Evolutionary conservation across 2,888 invertebrate genomes (phyloP), one percentile per base, ranked within the genome.

Genomic region (Andrena camellia): DNA sequence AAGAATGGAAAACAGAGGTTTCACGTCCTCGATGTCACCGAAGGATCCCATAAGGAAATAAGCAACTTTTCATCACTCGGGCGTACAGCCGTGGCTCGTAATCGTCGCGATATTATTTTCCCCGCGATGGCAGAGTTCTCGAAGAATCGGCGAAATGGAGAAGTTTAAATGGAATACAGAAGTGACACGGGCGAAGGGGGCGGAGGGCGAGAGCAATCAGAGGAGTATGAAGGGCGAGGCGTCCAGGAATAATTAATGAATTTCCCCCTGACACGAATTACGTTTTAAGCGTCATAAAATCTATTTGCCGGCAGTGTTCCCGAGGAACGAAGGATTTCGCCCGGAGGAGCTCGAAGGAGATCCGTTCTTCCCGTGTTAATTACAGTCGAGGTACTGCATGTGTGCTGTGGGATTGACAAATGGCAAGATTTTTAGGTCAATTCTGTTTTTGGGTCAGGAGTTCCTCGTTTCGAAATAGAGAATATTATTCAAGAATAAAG

Each of bases 201-300:
- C 23, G 62, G 69, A 72, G 72, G 60, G 54, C 63, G 78, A 59
- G 67, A 70, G 67, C 76, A 74, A 69, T 77, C 74, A 69, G 42
- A 52, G 52, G 20, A 3, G 42, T 48, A 17, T 63, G 72, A 10
- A 35, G 71, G 29, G 26, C 48, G 68, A 80, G 69, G 75, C 54
- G 83, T 76, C 69, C 64, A 57, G 54, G 78, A 70, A 83, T 83
- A 85, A 83, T 86, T 86, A 86, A 86, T 75, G 78, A 85, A 80
- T 85, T 83, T 78, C 67, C 70, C 50, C 35, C 74, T 62, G 70
- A 79, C 83, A 83, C 64, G 77, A 83, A 75, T 80, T 83, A 78
- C 80, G 67, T 83, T 85, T 83, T 78, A 86, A 85, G 54, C 80
- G 74, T 75, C 60, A 76, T 69, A 54, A 83, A 77, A 64, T 69